phyloP scores from a whole-genome alignment of 2,113 vertebrate species.

The Vombatus ursinus region DNA sequence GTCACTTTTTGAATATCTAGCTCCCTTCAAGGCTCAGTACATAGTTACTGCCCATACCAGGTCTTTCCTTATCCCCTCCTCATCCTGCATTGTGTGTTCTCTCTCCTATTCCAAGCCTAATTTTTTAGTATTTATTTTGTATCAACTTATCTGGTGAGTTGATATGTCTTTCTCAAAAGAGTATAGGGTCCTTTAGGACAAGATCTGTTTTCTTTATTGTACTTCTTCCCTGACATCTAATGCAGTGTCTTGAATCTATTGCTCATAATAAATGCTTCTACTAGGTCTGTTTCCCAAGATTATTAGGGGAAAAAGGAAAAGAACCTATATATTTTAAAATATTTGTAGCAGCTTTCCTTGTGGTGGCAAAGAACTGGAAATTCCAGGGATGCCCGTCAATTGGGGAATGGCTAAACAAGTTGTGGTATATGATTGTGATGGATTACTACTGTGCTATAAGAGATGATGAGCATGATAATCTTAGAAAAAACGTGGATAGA shows the following conservation, averaged over 20 bases:
- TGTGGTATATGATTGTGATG: not conserved
- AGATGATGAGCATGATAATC: not conserved
- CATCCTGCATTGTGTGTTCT: fast-evolving
- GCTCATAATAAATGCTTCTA: not conserved
- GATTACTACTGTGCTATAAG: not conserved
- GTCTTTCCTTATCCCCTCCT: not conserved
- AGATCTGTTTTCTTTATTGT: not conserved
- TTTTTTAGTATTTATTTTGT: not conserved
- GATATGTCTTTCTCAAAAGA: not conserved
- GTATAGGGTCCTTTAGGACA: not conserved
- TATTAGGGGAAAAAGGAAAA: not conserved
- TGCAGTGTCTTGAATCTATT: not conserved
- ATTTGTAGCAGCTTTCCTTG: not conserved
- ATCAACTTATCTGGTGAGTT: not conserved
- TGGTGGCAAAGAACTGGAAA: not conserved
- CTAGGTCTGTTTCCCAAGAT: not conserved
- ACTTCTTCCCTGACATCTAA: not conserved
- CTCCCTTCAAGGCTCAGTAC: not conserved
- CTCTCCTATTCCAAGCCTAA: not conserved
- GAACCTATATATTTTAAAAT: not conserved
- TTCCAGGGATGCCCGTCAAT: not conserved
- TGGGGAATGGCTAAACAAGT: not conserved
- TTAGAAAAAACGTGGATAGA: not conserved
- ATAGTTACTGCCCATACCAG: not conserved
- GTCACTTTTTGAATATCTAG: not conserved